A percentile compares a stretch with the other conserved stretches of the same genome.
phyloP scores from a whole-genome alignment of 2,797 vertebrate genomes.

The Epinephelus coioides region DNA sequence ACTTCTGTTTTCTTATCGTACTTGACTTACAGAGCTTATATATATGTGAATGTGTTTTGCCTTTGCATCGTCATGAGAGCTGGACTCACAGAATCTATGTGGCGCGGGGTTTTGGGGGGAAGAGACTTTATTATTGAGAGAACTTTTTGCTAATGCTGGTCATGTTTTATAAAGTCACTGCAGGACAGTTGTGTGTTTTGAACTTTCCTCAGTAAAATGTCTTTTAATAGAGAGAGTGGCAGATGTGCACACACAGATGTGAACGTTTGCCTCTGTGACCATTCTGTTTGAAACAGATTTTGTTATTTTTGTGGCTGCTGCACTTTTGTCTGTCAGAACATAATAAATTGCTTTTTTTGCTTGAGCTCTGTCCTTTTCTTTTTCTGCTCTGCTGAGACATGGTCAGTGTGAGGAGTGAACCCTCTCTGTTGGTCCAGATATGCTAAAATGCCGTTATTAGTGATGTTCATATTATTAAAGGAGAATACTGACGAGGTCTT shows the following conservation, averaged over 20 bases:
- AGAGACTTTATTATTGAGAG: conserved; percentile 61
- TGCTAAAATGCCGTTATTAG: not conserved
- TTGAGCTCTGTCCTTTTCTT: conserved; percentile 49
- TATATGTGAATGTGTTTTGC: conserved; percentile 36
- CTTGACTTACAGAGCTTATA: conserved; percentile 36
- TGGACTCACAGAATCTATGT: conserved; percentile 80
- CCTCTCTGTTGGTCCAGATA: not conserved
- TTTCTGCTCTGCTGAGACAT: not conserved
- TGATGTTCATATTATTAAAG: not conserved
- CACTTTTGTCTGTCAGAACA: conserved; percentile 76
- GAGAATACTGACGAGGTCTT: not conserved
- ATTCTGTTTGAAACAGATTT: conserved; percentile 82
- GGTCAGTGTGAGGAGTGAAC: not conserved
- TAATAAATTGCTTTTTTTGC: conserved; percentile 83
- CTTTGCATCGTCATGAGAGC: conserved; percentile 77
- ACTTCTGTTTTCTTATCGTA: conserved; percentile 47
- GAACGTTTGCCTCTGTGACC: conserved; percentile 50
- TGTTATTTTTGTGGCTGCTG: conserved; percentile 72
- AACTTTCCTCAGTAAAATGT: conserved; percentile 65
- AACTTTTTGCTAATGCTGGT: conserved; percentile 85
- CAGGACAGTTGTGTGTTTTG: conserved; percentile 85
- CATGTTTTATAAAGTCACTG: conserved; percentile 88
- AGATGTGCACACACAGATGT: conserved; percentile 46
- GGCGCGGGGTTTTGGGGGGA: conserved; percentile 14
- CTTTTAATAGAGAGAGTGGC: conserved; percentile 56